phyloP scores from a whole-genome alignment of 2,113 vertebrate genomes.

The Phalacrocorax brasilianus region DNA sequence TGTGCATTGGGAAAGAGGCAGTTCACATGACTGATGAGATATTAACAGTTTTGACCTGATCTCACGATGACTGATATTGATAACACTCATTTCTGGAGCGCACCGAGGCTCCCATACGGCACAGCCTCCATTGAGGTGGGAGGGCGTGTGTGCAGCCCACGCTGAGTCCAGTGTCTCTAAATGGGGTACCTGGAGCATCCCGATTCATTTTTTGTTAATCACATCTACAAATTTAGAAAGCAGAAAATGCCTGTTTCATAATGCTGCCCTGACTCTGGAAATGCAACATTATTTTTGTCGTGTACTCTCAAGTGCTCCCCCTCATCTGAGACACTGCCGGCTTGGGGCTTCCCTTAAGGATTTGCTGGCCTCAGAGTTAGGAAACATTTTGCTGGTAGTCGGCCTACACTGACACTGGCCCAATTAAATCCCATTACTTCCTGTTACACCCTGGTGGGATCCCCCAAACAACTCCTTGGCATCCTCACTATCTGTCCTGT shows the following conservation, averaged over 20 bases:
- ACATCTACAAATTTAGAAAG: neutral
- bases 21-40: constrained; percentile 36
- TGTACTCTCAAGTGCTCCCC: neutral
- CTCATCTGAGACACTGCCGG: fast-evolving
- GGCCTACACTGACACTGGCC: neutral
- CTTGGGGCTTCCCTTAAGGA: neutral
- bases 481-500: neutral
- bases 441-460: neutral
- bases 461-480: neutral
- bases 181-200: neutral
- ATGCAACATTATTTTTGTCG: neutral
- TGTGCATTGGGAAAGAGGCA: constrained; percentile 14
- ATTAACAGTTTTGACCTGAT: constrained; percentile 53
- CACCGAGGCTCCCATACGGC: neutral
- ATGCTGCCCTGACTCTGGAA: neutral
- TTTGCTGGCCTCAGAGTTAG: neutral
- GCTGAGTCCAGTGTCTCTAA: neutral
- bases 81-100: constrained; percentile 22
- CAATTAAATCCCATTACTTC: constrained; percentile 17
- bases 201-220: constrained; percentile 12
- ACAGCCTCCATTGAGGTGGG: neutral
- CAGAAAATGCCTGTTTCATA: constrained; percentile 17
- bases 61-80: constrained; percentile 12
- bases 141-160: neutral
- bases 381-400: neutral